A percentile compares a stretch with the other conserved stretches of the same genome.
Conservation (phyloP, 2,113 vertebrate species). For the Trochalopteron elliotii region DNA sequence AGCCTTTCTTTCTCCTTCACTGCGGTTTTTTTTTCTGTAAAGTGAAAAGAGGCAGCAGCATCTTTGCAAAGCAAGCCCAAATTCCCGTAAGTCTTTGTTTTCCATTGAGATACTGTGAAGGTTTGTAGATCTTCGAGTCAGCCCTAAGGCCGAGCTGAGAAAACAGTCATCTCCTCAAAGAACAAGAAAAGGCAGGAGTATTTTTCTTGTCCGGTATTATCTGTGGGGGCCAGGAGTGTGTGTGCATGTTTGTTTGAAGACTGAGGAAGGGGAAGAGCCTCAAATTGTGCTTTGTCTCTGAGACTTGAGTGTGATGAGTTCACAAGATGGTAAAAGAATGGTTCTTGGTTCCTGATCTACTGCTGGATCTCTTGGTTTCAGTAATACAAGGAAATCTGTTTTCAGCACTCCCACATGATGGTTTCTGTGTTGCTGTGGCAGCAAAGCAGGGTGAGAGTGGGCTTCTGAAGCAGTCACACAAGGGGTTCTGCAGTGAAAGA, state of each 20-base stretch:
- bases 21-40: background rate
- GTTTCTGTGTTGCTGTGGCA: constrained; percentile 24
- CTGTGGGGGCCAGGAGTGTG: background rate
- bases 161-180: background rate
- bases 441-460: background rate
- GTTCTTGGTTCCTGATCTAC: background rate
- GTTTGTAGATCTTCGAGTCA: background rate
- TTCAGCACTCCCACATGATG: background rate
- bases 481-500: background rate
- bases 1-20: background rate
- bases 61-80: background rate
- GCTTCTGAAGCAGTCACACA: background rate
- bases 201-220: background rate
- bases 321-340: background rate
- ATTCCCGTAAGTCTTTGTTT: background rate
- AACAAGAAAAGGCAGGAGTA: background rate
- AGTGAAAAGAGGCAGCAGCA: background rate
- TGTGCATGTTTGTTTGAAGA: background rate
- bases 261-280: background rate
- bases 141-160: background rate
- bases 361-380: background rate
- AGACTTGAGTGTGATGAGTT: background rate
- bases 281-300: background rate
- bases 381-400: background rate
- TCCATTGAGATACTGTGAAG: background rate